Evolutionary conservation across 2,113 vertebrate species (phyloP).

Genomic region (Dinomys branickii): DNA sequence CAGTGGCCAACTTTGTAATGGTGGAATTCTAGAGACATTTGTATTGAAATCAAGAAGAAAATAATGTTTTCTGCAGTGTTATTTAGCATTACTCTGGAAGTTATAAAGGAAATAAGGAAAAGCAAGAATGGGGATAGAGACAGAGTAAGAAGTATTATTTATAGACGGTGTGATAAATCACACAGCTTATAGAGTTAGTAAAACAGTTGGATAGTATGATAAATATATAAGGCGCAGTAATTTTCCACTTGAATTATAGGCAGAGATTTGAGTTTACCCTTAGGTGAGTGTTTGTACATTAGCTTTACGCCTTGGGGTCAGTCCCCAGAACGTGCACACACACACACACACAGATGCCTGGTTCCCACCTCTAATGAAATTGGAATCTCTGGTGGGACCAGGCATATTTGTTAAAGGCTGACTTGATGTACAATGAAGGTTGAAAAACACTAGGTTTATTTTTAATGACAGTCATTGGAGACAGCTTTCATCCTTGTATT

Average conservation of each 20-base stretch:
- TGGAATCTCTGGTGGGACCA: neutral
- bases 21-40: neutral
- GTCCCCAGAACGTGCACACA: neutral
- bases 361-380: neutral
- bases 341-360: neutral
- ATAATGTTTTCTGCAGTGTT: conserved; percentile 11
- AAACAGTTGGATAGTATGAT: neutral
- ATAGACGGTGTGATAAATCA: conserved; percentile 6
- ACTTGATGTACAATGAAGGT: neutral
- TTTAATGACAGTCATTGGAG: conserved; percentile 31
- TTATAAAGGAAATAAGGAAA: neutral
- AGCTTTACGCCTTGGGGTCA: neutral
- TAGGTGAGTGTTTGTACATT: neutral
- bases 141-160: conserved; percentile 4
- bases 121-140: conserved; percentile 6
- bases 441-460: conserved; percentile 14
- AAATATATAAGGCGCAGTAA: conserved; percentile 8
- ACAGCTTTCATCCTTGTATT: neutral
- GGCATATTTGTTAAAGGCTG: neutral
- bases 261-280: conserved; percentile 14
- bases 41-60: conserved; percentile 45
- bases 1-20: neutral
- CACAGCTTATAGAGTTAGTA: neutral
- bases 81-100: conserved; percentile 25
- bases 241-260: conserved; percentile 27